Conservation (phyloP, 64 coral and sea anemone genomes). For the Actinia tenebrosa region DNA sequence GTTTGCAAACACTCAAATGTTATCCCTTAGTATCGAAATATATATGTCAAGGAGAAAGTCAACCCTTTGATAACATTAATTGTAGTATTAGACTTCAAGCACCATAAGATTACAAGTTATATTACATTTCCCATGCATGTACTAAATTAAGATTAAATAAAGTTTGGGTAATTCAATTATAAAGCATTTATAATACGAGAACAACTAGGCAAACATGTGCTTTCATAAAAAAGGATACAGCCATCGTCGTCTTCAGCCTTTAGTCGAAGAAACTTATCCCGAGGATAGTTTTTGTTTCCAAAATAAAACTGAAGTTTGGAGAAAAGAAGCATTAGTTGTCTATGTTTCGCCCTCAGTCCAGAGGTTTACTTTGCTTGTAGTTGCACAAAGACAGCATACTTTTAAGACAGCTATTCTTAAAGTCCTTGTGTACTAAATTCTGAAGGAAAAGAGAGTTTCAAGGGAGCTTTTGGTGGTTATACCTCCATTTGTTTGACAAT, state of each 20-base stretch:
- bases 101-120: too few relatives aligned
- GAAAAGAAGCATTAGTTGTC: background rate
- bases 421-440: background rate
- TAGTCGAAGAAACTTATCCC: slow-evolving; percentile 79
- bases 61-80: background rate
- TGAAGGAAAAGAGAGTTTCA: background rate
- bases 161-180: too few relatives aligned
- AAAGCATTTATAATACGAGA: background rate
- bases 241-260: slow-evolving; percentile 85
- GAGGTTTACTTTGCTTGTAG: too few relatives aligned
- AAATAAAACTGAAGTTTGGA: slow-evolving; percentile 80
- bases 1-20: slow-evolving; percentile 79
- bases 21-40: slow-evolving; percentile 45
- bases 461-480: background rate
- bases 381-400: background rate
- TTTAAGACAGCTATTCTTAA: background rate
- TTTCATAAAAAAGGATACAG: slow-evolving; percentile 62
- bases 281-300: slow-evolving; percentile 96
- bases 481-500: slow-evolving; percentile 93
- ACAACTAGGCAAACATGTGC: background rate
- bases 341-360: too few relatives aligned
- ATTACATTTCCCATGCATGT: too few relatives aligned
- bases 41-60: background rate
- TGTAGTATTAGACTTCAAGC: too few relatives aligned
- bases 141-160: too few relatives aligned